Evolutionary conservation across 2,888 invertebrate species (phyloP).

Genomic region (Amphipyra berbera): DNA sequence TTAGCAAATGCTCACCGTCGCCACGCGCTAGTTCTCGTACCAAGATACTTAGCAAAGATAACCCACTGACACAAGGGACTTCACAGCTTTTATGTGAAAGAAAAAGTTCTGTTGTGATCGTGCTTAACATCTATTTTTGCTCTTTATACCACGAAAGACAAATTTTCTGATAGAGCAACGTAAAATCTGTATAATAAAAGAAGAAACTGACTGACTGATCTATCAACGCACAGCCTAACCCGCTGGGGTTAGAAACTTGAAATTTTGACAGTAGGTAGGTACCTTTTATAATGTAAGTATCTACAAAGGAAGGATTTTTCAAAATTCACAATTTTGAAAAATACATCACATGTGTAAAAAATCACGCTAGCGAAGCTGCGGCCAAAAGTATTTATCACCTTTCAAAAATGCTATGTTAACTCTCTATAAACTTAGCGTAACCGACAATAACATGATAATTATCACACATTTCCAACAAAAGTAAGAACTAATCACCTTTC

Average conservation of each 20-base stretch:
- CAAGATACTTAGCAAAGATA: slow-evolving; percentile 66
- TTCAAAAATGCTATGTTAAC: slow-evolving; percentile 1
- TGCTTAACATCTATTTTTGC: slow-evolving; percentile 38
- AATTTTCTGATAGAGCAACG: background rate
- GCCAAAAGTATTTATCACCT: slow-evolving; percentile 2
- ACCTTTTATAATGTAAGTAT: too few species aligned
- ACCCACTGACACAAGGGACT: slow-evolving; percentile 68
- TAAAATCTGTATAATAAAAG: too few species aligned
- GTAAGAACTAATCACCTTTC: slow-evolving; percentile 64
- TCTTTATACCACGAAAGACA: background rate
- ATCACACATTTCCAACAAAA: slow-evolving; percentile 36
- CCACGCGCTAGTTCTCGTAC: slow-evolving; percentile 80
- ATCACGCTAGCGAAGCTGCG: too few species aligned
- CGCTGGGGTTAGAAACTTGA: too few species aligned
- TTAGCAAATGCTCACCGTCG: slow-evolving; percentile 72
- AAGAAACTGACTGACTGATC: too few species aligned
- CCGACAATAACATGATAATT: background rate
- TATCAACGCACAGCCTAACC: too few species aligned
- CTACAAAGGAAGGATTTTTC: too few species aligned
- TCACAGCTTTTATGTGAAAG: slow-evolving; percentile 49
- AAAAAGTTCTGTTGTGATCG: slow-evolving; percentile 51
- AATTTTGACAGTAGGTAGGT: too few species aligned
- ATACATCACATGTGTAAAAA: too few species aligned
- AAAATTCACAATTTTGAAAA: too few species aligned
- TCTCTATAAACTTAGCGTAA: slow-evolving; percentile 6